Conservation (phyloP, 1,140 invertebrate species). For the Tetramorium simillimum region DNA sequence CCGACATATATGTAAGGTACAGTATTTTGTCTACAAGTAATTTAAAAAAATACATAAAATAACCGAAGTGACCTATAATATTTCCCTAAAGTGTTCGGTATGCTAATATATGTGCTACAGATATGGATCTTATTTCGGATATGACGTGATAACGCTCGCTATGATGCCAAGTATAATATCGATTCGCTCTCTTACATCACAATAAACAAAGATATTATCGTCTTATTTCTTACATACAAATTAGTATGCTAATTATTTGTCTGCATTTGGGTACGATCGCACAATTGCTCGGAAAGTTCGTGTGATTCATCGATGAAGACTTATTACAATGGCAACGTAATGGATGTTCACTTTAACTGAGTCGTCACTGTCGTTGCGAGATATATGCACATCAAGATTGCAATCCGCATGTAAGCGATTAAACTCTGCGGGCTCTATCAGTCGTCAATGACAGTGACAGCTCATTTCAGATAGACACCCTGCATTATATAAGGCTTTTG, state of each 20-base stretch:
- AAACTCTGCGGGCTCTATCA: background rate
- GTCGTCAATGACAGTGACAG: constrained; percentile 65
- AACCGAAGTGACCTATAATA: constrained; percentile 66
- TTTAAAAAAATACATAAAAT: constrained; percentile 75
- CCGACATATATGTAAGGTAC: constrained; percentile 67
- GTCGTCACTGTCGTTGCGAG: constrained; percentile 59
- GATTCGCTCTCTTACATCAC: constrained; percentile 60
- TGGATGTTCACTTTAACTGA: constrained; percentile 66
- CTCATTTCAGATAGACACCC: constrained; percentile 72
- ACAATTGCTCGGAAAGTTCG: constrained; percentile 60
- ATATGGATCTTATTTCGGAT: constrained; percentile 80
- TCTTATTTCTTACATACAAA: constrained; percentile 77
- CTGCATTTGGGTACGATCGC: constrained; percentile 79
- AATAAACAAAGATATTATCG: constrained; percentile 72
- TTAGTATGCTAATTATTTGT: constrained; percentile 84
- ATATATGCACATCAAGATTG: constrained; percentile 29
- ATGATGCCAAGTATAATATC: constrained; percentile 65
- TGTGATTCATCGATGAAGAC: constrained; percentile 55
- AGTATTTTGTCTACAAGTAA: constrained; percentile 70
- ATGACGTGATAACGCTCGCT: constrained; percentile 73
- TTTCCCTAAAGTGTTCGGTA: constrained; percentile 69
- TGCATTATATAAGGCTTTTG: constrained; percentile 74
- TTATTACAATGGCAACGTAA: constrained; percentile 59
- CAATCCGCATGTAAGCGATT: background rate
- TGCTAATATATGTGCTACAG: constrained; percentile 70